Percentiles rank a stretch among this genome's conserved stretches.
Conservation (phyloP, 2,797 vertebrate species). For the Eremophila alpestris region DNA sequence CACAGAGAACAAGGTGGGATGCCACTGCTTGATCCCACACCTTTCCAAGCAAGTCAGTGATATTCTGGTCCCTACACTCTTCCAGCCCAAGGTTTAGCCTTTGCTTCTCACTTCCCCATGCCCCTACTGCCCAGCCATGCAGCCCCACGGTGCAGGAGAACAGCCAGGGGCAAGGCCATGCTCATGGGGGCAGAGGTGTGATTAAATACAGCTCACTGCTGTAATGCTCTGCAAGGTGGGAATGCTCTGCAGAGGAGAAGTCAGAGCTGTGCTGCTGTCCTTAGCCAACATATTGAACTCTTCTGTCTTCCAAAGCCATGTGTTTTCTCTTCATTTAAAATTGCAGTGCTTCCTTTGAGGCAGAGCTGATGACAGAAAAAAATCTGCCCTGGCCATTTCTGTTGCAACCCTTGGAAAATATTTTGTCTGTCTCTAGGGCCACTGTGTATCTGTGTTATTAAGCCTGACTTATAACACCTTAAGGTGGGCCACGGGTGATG, state of each 20-base stretch:
- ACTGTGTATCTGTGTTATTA: neutral
- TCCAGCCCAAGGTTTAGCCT: neutral
- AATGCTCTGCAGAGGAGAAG: neutral
- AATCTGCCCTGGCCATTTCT: neutral
- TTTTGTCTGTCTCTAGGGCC: neutral
- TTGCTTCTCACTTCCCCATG: neutral
- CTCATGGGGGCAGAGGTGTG: neutral
- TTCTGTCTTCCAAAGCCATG: neutral
- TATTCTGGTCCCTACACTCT: neutral
- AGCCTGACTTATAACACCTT: neutral
- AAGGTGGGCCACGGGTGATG: neutral
- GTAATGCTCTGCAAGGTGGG: neutral
- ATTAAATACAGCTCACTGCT: neutral
- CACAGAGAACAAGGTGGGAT: neutral
- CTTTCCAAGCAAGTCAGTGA: neutral
- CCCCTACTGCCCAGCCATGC: accelerated
- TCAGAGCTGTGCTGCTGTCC: neutral
- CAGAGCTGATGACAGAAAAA: neutral
- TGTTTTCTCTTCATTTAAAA: neutral
- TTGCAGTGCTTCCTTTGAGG: neutral
- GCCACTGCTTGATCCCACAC: neutral
- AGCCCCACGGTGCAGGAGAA: neutral
- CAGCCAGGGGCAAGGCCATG: accelerated
- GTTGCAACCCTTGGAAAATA: neutral
- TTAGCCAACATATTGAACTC: neutral